phyloP scores from a whole-genome alignment of 2,113 vertebrate species.

The Steatornis caripensis region DNA sequence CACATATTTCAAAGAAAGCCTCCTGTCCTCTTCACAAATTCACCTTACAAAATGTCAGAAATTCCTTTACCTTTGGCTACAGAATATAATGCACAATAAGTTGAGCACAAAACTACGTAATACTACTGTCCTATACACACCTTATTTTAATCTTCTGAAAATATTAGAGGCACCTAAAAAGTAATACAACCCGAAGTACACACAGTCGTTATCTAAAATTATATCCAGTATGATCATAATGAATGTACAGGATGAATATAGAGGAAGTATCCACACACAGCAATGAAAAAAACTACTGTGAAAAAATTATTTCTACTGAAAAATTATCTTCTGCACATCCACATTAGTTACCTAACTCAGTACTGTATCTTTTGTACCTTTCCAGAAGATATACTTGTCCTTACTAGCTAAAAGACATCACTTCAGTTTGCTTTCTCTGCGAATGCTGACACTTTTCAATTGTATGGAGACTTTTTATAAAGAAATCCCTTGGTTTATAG shows the following conservation, averaged over 20 bases:
- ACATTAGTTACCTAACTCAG: not conserved
- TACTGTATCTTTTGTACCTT: not conserved
- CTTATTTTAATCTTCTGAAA: not conserved
- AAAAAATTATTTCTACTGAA: not conserved
- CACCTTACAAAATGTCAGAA: not conserved
- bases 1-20: not conserved
- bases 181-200: not conserved
- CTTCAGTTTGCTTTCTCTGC: not conserved
- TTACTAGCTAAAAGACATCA: not conserved
- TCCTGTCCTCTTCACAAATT: not conserved
- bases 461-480: not conserved
- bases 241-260: not conserved
- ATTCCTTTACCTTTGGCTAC: not conserved
- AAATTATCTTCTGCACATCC: not conserved
- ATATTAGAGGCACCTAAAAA: not conserved
- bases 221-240: not conserved
- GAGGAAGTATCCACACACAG: not conserved
- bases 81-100: not conserved
- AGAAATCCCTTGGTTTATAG: not conserved
- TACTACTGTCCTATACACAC: not conserved
- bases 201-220: not conserved
- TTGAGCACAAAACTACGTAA: not conserved
- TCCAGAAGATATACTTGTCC: not conserved
- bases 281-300: not conserved
- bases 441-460: not conserved